Conservation (phyloP, 2,797 vertebrate species). For the Myotis daubentonii region DNA sequence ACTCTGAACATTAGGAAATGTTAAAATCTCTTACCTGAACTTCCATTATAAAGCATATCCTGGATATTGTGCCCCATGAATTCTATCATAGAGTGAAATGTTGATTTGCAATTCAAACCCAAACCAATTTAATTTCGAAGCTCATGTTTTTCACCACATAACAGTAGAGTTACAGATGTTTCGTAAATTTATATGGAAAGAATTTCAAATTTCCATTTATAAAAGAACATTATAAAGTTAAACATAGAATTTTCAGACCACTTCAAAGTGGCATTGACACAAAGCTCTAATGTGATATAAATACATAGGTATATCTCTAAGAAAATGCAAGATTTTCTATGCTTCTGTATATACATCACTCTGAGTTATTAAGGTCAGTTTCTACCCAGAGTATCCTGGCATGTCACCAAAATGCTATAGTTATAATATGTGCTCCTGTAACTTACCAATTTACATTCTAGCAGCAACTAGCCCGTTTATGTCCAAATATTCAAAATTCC, state of each 20-base stretch:
- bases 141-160: background rate
- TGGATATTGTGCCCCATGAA: background rate
- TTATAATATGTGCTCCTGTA: background rate
- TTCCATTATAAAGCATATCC: background rate
- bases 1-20: slow-evolving; percentile 16
- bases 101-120: background rate
- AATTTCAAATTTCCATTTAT: background rate
- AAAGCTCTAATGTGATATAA: background rate
- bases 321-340: background rate
- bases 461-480: background rate
- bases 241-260: background rate
- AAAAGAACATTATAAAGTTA: background rate
- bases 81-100: background rate
- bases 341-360: background rate
- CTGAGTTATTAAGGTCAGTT: background rate
- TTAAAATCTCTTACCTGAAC: background rate
- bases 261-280: background rate
- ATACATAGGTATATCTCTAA: background rate
- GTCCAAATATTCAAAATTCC: background rate
- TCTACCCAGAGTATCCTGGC: background rate
- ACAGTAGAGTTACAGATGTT: background rate
- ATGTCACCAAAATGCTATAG: background rate
- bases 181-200: background rate
- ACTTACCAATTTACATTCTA: slow-evolving; percentile 19
- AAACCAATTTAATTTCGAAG: slow-evolving; percentile 22